These are phyloP conservation scores for Triplophysa dalaica DNA, from an alignment of 2,113 vertebrate species.

Conservation along the genomic window DNA sequence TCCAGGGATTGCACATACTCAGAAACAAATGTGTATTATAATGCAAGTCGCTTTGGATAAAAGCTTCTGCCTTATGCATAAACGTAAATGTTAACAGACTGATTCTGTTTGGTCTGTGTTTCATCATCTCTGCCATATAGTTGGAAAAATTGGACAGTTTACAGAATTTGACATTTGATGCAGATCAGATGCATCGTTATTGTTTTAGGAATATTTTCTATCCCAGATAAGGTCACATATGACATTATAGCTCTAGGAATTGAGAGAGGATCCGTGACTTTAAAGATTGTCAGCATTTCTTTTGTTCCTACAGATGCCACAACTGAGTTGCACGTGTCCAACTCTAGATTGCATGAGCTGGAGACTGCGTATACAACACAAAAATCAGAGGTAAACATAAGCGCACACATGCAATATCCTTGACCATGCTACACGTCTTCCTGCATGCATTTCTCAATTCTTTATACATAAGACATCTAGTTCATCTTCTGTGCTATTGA, in stretches of 20 bases:
- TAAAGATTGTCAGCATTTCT: background rate
- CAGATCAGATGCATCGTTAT: background rate
- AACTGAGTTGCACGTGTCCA: constrained; percentile 82
- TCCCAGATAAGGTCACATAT: too few species aligned
- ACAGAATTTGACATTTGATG: background rate
- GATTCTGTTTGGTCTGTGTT: background rate
- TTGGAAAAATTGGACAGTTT: background rate
- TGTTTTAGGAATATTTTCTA: background rate
- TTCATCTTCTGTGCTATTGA: background rate
- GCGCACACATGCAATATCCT: background rate
- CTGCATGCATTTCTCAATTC: background rate
- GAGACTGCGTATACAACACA: constrained; percentile 80
- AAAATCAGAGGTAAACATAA: constrained; percentile 83
- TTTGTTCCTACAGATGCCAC: constrained; percentile 72
- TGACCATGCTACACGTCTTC: background rate
- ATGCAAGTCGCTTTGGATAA: too few species aligned
- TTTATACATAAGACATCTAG: background rate
- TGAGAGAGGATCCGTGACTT: background rate
- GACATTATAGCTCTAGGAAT: too few species aligned
- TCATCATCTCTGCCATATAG: background rate
- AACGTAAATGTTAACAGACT: too few species aligned
- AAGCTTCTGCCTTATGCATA: too few species aligned
- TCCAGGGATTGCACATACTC: too few species aligned
- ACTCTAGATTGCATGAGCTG: constrained; percentile 79
- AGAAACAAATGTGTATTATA: too few species aligned